Conservation (phyloP, 92 coral and sea anemone genomes). For the Zoanthus gigantus region DNA sequence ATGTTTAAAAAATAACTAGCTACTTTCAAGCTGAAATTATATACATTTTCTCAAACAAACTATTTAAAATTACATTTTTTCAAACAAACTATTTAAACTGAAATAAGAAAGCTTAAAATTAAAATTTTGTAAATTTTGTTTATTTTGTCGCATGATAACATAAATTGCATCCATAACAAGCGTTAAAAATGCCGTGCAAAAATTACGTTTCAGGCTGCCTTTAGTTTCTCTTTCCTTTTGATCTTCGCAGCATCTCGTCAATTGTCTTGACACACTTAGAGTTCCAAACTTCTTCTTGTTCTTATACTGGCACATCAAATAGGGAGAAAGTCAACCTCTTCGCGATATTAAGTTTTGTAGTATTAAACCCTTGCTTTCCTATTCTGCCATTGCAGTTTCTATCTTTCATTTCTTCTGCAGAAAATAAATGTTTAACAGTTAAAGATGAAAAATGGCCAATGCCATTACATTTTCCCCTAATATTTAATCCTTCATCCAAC, state of each 20-base stretch:
- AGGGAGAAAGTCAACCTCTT: not conserved
- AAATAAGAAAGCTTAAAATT: too few species aligned
- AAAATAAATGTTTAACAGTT: not conserved
- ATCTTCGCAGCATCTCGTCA: not conserved
- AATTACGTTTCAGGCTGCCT: not conserved
- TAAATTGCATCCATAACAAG: too few species aligned
- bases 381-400: conserved; percentile 8
- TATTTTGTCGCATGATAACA: too few species aligned
- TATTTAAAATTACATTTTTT: too few species aligned
- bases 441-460: not conserved
- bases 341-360: not conserved
- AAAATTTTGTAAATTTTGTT: too few species aligned
- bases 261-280: not conserved
- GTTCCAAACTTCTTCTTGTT: not conserved
- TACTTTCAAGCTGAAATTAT: too few species aligned
- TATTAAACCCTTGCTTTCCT: not conserved
- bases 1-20: too few species aligned
- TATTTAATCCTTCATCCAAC: not conserved
- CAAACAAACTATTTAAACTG: too few species aligned
- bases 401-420: not conserved
- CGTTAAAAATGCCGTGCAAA: too few species aligned
- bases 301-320: not conserved
- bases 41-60: too few species aligned
- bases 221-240: not conserved
- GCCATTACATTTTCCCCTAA: not conserved